Evolutionary conservation across 2,888 invertebrate species (phyloP).

Genomic region (Aleiodes testaceus): DNA sequence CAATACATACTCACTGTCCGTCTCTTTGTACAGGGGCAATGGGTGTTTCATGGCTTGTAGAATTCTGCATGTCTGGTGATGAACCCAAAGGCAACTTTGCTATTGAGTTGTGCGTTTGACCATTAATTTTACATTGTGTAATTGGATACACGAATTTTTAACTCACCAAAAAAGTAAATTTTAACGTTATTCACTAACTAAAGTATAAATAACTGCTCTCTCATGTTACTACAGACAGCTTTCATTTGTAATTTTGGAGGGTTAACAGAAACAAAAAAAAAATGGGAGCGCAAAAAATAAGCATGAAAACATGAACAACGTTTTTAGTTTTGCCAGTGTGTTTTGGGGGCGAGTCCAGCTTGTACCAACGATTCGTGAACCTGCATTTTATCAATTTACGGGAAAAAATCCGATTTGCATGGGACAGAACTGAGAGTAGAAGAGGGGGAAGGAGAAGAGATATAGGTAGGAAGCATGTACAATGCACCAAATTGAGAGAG

Average conservation of each 20-base stretch:
- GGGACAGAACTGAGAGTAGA: slow-evolving; percentile 43
- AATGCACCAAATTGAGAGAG: slow-evolving; percentile 39
- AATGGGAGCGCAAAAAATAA: slow-evolving; percentile 46
- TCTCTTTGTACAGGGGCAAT: slow-evolving; percentile 40
- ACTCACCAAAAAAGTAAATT: neutral
- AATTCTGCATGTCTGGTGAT: neutral
- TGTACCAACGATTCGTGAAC: slow-evolving; percentile 56
- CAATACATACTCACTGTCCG: slow-evolving; percentile 22
- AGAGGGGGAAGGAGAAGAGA: slow-evolving; percentile 23
- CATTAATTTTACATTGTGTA: slow-evolving; percentile 59
- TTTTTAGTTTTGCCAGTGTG: slow-evolving; percentile 41
- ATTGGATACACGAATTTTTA: slow-evolving; percentile 58
- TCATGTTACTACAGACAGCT: slow-evolving; percentile 19
- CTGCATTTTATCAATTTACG: slow-evolving; percentile 64
- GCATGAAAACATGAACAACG: slow-evolving; percentile 49
- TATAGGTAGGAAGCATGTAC: slow-evolving; percentile 39
- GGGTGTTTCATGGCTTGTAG: neutral
- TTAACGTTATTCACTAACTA: neutral
- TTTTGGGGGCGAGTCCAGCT: slow-evolving; percentile 41
- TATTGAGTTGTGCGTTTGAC: slow-evolving; percentile 44
- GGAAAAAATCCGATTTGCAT: slow-evolving; percentile 60
- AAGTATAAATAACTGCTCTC: slow-evolving; percentile 1
- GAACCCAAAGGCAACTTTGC: slow-evolving; percentile 8
- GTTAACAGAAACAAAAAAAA: slow-evolving; percentile 14
- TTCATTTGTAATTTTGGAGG: slow-evolving; percentile 17